Evolutionary conservation across 2,113 vertebrate species (phyloP).

Genomic region (Plotosus lineatus): DNA sequence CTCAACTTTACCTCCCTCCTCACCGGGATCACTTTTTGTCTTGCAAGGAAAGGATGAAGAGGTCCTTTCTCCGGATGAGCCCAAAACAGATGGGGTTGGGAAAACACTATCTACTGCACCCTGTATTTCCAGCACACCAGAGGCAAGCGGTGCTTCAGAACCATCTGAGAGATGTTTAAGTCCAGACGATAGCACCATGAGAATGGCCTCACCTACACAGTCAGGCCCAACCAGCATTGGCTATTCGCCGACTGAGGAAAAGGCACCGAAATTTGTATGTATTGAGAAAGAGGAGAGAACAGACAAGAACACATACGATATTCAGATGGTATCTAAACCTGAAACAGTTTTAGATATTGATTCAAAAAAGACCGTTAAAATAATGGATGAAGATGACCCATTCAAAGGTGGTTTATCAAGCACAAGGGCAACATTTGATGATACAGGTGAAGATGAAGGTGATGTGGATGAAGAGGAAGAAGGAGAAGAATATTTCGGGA

Average conservation of each 20-base stretch:
- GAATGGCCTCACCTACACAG: constrained; percentile 89
- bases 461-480: constrained; percentile 54
- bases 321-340: constrained; percentile 57
- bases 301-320: constrained; percentile 43
- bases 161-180: constrained; percentile 87
- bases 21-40: constrained; percentile 36
- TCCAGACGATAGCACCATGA: constrained; percentile 93
- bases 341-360: constrained; percentile 50
- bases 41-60: constrained; percentile 55
- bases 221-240: constrained; percentile 91
- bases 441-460: constrained; percentile 69
- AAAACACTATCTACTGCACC: constrained; percentile 61
- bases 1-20: constrained; percentile 36
- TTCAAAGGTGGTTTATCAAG: constrained; percentile 63
- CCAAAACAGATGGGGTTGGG: constrained; percentile 43
- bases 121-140: constrained; percentile 63
- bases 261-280: constrained; percentile 67
- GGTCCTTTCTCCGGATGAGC: constrained; percentile 47
- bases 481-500: constrained; percentile 47
- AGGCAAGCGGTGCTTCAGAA: constrained; percentile 69
- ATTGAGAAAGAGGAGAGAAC: constrained; percentile 60
- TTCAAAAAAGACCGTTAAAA: constrained; percentile 50
- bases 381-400: constrained; percentile 57
- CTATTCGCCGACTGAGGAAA: constrained; percentile 91
- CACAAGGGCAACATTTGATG: constrained; percentile 78